phyloP scores from a whole-genome alignment of 2,797 vertebrate species.

The Octomys mimax region DNA sequence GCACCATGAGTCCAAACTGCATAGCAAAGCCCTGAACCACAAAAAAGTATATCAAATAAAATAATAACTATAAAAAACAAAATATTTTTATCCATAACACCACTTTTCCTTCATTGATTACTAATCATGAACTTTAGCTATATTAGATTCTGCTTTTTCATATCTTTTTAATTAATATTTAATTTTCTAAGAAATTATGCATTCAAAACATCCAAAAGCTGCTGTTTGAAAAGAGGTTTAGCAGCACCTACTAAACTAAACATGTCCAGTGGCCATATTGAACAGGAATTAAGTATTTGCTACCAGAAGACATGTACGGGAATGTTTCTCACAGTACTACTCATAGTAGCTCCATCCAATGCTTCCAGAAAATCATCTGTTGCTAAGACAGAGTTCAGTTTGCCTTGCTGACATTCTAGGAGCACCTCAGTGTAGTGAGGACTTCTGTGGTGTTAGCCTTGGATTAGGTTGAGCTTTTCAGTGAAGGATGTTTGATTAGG shows the following conservation, averaged over 20 bases:
- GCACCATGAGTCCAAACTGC: no score
- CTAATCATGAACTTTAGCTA: not conserved
- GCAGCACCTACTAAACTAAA: not conserved
- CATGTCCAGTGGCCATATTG: not conserved
- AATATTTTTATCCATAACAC: not conserved
- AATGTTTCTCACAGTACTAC: not conserved
- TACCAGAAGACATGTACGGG: not conserved
- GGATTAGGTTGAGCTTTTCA: not conserved
- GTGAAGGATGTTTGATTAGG: not conserved
- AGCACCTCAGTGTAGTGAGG: not conserved
- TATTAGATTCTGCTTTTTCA: not conserved
- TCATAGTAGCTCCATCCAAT: not conserved
- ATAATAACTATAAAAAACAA: not conserved
- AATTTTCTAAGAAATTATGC: slow-evolving; percentile 23
- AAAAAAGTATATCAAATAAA: no score
- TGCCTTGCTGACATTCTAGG: not conserved
- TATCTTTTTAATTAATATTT: not conserved
- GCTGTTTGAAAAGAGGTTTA: not conserved
- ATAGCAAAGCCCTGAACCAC: no score
- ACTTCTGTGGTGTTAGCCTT: not conserved
- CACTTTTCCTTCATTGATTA: not conserved
- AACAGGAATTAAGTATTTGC: not conserved
- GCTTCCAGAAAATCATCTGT: not conserved
- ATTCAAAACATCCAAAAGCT: not conserved
- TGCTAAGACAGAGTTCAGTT: not conserved